Conservation (phyloP, 2,888 invertebrate genomes). For the Leucoma salicis region DNA sequence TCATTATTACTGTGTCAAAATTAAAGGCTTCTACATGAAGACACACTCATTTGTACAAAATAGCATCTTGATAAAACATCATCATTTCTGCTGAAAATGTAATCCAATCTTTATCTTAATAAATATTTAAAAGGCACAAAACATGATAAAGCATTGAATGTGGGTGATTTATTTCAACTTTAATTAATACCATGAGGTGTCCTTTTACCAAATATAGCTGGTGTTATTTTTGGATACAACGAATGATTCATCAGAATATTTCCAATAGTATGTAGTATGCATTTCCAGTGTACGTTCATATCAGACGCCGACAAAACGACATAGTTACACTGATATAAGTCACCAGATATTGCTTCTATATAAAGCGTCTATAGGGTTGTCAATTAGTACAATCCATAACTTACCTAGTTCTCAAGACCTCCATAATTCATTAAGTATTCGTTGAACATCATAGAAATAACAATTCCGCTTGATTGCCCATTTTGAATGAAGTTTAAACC, state of each 20-base stretch:
- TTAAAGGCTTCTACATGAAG: no score
- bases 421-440: no score
- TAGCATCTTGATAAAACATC: no score
- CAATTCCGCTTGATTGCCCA: not conserved
- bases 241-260: constrained; percentile 39
- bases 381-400: not conserved
- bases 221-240: constrained; percentile 19
- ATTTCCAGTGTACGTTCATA: constrained; percentile 46
- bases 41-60: no score
- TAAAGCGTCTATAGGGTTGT: constrained; percentile 34
- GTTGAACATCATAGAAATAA: no score
- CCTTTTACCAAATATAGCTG: constrained; percentile 24
- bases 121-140: not conserved
- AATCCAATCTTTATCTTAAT: no score
- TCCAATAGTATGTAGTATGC: constrained; percentile 44
- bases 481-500: constrained; percentile 9
- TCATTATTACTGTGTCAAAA: no score
- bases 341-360: constrained; percentile 44
- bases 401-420: no score
- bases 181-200: constrained; percentile 17
- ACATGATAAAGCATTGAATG: constrained; percentile 7
- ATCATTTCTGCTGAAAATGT: no score
- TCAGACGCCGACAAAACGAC: constrained; percentile 32
- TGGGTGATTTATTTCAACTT: constrained; percentile 9
- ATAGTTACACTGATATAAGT: constrained; percentile 31